Conservation (phyloP, 2,888 invertebrate species). For the Apotomis betuletana region DNA sequence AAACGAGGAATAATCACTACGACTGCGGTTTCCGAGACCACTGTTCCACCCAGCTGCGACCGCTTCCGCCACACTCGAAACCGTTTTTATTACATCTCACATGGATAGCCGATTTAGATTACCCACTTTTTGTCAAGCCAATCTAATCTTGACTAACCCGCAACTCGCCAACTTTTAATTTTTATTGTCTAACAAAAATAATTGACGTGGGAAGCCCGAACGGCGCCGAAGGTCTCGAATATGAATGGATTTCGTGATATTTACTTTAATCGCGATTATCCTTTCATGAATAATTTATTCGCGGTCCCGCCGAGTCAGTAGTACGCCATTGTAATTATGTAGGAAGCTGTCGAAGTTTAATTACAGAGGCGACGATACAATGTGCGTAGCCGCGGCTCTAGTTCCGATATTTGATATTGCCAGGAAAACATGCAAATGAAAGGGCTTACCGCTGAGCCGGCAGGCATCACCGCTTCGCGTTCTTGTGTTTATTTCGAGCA, state of each 20-base stretch:
- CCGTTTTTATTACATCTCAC: not conserved
- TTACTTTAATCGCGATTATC: constrained; percentile 64
- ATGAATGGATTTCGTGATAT: constrained; percentile 61
- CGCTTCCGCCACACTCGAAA: constrained; percentile 5
- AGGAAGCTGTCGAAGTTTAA: constrained; percentile 63
- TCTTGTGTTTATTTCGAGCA: constrained; percentile 16
- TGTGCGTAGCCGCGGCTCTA: constrained; percentile 52
- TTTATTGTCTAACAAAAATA: constrained; percentile 44
- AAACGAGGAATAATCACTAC: constrained; percentile 58
- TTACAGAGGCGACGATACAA: constrained; percentile 60
- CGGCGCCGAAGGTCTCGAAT: constrained; percentile 47
- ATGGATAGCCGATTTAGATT: constrained; percentile 1
- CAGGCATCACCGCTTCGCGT: constrained; percentile 19
- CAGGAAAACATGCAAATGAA: constrained; percentile 77
- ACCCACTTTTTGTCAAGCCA: constrained; percentile 11
- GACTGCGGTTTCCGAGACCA: constrained; percentile 16
- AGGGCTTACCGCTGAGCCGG: constrained; percentile 59
- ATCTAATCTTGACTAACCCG: not conserved
- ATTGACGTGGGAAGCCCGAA: constrained; percentile 49
- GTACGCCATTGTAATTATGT: constrained; percentile 61
- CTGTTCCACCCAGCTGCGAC: constrained; percentile 9
- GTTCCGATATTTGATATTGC: constrained; percentile 69
- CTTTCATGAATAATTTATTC: constrained; percentile 70
- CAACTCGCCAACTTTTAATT: constrained; percentile 31
- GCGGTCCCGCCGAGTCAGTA: constrained; percentile 56